Conservation (phyloP, 1,140 invertebrate species). For the Diprion similis region DNA sequence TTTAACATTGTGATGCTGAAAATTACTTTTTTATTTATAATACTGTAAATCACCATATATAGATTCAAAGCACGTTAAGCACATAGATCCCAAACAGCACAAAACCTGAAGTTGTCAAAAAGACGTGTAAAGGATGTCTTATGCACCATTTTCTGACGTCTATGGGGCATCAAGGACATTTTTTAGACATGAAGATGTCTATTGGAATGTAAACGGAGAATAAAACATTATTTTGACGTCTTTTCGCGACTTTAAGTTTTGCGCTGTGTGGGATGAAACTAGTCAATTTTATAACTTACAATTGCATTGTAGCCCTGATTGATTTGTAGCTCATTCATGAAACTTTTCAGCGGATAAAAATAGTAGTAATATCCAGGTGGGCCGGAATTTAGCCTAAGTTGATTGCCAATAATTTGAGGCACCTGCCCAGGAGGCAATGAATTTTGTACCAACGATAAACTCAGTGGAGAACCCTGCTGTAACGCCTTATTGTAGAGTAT, state of each 20-base stretch:
- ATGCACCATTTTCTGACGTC: too few species aligned
- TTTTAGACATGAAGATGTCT: too few species aligned
- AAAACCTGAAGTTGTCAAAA: too few species aligned
- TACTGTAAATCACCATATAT: too few species aligned
- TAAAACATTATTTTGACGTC: too few species aligned
- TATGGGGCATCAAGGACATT: too few species aligned
- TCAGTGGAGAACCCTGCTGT: conserved; percentile 38
- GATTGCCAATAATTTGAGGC: conserved; percentile 29
- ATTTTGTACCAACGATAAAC: conserved; percentile 34
- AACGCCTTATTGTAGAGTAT: conserved; percentile 42
- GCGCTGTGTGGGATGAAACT: too few species aligned
- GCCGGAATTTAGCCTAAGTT: conserved; percentile 29
- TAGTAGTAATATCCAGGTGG: conserved; percentile 38
- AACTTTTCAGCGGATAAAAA: conserved; percentile 43
- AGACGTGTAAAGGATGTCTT: too few species aligned
- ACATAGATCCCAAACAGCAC: too few species aligned
- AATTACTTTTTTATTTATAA: background rate
- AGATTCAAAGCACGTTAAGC: too few species aligned
- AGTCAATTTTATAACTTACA: conserved; percentile 24
- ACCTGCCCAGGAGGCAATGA: conserved; percentile 29
- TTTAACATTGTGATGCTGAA: conserved; percentile 30
- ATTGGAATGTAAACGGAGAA: too few species aligned
- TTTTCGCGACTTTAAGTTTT: too few species aligned
- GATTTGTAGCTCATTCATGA: conserved; percentile 39
- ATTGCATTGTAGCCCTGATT: conserved; percentile 28